Conservation (phyloP, 2,888 invertebrate species). For the Ecliptopera silaceata region DNA sequence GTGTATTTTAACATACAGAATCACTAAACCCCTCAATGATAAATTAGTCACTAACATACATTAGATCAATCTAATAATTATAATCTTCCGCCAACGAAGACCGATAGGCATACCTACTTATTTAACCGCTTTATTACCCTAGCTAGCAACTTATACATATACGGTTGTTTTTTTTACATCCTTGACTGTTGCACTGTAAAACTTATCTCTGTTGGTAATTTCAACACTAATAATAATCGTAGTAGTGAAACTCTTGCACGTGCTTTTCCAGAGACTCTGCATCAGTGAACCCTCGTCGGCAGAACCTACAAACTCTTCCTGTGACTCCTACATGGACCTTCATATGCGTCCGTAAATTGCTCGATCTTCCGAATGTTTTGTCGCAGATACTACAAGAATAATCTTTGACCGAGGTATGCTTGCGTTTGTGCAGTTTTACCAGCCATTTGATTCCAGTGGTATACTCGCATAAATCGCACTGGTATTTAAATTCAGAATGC, state of each 20-base stretch:
- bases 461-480: constrained; percentile 67
- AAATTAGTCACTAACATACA: too few species aligned
- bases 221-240: constrained; percentile 39
- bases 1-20: too few species aligned
- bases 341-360: constrained; percentile 68
- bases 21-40: too few species aligned
- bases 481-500: constrained; percentile 62
- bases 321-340: constrained; percentile 62
- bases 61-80: too few species aligned
- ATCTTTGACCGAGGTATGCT: constrained; percentile 74
- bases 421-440: constrained; percentile 69
- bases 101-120: too few species aligned
- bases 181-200: too few species aligned
- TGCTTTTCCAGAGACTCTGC: constrained; percentile 51
- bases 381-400: constrained; percentile 83
- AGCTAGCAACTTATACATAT: too few species aligned
- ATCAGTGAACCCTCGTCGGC: constrained; percentile 57
- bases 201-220: too few species aligned
- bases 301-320: constrained; percentile 63
- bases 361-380: constrained; percentile 78
- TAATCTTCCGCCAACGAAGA: too few species aligned
- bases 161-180: too few species aligned
- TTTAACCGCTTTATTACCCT: too few species aligned
- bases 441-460: constrained; percentile 62
- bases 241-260: constrained; percentile 52